These are phyloP conservation scores for Monochamus alternatus DNA, from an alignment of 2,888 invertebrate species.

Conservation along the genomic window DNA sequence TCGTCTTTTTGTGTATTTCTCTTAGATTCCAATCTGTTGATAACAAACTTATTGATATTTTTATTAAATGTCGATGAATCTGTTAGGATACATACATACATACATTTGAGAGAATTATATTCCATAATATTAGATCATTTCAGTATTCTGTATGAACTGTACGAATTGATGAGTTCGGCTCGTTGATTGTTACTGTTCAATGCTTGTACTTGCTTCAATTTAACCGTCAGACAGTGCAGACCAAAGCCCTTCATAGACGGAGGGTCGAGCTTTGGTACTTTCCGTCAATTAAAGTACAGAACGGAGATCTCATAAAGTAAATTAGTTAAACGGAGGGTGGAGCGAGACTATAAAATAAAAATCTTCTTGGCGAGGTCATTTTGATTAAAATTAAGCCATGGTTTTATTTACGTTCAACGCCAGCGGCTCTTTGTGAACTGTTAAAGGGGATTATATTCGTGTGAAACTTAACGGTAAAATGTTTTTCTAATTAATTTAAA, in stretches of 20 bases:
- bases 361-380: constrained; percentile 59
- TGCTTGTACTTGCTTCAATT: not conserved
- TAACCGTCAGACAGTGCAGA: constrained; percentile 10
- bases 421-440: not conserved
- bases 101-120: too few relatives aligned
- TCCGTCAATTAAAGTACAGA: constrained; percentile 52
- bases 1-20: too few relatives aligned
- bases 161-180: too few relatives aligned
- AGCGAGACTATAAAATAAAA: constrained; percentile 51
- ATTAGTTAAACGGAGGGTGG: constrained; percentile 57
- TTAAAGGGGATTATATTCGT: not conserved
- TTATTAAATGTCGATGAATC: too few relatives aligned
- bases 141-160: too few relatives aligned
- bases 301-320: constrained; percentile 49
- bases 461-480: not conserved
- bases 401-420: constrained; percentile 26
- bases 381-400: constrained; percentile 54
- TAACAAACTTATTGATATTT: too few relatives aligned
- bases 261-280: constrained; percentile 36
- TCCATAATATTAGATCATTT: too few relatives aligned
- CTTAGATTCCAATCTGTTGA: too few relatives aligned
- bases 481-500: too few relatives aligned
- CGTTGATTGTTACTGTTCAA: not conserved
- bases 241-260: constrained; percentile 22
- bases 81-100: too few relatives aligned